phyloP scores from a whole-genome alignment of 2,797 vertebrate species.

The Liparis tanakae region DNA sequence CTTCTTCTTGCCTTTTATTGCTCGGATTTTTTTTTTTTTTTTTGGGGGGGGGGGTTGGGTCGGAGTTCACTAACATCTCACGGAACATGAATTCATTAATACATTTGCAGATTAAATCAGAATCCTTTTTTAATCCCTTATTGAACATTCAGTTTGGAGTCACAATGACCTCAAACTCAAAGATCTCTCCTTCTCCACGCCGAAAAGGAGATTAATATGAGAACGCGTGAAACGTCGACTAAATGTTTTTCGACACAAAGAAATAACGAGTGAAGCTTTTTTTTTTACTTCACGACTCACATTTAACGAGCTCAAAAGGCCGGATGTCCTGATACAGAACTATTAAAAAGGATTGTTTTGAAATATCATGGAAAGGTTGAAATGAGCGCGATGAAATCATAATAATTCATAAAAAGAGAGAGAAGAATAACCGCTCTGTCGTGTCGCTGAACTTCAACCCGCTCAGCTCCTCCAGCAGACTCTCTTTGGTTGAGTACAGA shows the following conservation, averaged over 20 bases:
- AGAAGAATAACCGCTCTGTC: not conserved
- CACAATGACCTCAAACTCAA: not conserved
- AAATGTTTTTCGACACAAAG: not conserved
- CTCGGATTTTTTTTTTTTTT: conserved; percentile 21
- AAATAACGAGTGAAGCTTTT: not conserved
- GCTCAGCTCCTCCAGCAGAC: conserved; percentile 6
- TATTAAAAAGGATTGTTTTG: conserved; percentile 1
- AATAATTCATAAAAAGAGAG: not conserved
- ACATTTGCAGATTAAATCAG: not conserved
- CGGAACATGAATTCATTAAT: not conserved
- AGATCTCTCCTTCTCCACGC: not conserved
- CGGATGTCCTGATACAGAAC: not conserved
- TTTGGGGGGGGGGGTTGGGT: not conserved
- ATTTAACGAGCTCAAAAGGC: not conserved
- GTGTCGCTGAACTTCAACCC: conserved; percentile 9
- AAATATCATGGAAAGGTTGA: conserved; percentile 14
- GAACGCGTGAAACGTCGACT: not conserved
- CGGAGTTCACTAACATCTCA: conserved; percentile 16
- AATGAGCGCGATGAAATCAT: not conserved
- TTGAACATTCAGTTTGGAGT: not conserved
- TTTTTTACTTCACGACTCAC: not conserved
- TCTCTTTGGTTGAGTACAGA: conserved; percentile 15
- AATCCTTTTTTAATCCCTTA: conserved; percentile 18
- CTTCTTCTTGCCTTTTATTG: conserved; percentile 31
- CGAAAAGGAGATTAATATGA: not conserved